Percentiles rank a stretch among this genome's conserved stretches.
These are phyloP conservation scores for Loxodonta africana DNA, from an alignment of 2,113 vertebrate genomes.

Conservation along the genomic window DNA sequence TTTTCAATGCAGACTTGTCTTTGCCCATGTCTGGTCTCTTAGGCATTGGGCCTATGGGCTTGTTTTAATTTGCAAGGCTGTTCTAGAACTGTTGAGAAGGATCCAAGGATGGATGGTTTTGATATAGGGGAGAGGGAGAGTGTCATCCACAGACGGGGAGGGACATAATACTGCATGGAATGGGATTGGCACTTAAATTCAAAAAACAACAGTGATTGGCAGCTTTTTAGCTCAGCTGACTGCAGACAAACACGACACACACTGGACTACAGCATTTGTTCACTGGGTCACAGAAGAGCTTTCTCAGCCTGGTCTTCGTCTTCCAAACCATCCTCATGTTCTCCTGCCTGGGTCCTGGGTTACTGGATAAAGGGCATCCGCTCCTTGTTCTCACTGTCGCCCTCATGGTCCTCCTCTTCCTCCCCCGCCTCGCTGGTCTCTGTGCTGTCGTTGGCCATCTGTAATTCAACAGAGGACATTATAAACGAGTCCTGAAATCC, in stretches of 20 bases:
- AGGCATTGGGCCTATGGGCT: not conserved
- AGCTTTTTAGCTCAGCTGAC: constrained; percentile 91
- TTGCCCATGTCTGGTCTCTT: not conserved
- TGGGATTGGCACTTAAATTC: constrained; percentile 93
- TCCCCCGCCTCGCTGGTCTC: constrained; percentile 99
- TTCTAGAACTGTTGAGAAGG: constrained; percentile 69
- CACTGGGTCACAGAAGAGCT: constrained; percentile 90
- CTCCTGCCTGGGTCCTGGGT: not conserved
- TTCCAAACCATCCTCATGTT: constrained; percentile 52
- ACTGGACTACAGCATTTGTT: constrained; percentile 93
- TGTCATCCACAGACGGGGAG: constrained; percentile 52
- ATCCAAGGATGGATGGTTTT: constrained; percentile 42
- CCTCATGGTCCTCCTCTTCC: constrained; percentile 98
- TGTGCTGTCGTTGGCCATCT: constrained; percentile 99
- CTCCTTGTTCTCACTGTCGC: constrained; percentile 98
- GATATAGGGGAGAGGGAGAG: constrained; percentile 38
- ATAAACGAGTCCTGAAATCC: not conserved
- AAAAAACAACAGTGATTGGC: constrained; percentile 90
- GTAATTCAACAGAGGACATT: constrained; percentile 62
- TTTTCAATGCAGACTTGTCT: constrained; percentile 37
- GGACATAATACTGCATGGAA: constrained; percentile 87
- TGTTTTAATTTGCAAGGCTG: constrained; percentile 20
- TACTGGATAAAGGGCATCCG: constrained; percentile 99
- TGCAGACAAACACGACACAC: constrained; percentile 92
- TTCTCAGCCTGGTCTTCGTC: constrained; percentile 84